Evolutionary conservation across 2,113 vertebrate genomes (phyloP).

Genomic region (Nanger granti): DNA sequence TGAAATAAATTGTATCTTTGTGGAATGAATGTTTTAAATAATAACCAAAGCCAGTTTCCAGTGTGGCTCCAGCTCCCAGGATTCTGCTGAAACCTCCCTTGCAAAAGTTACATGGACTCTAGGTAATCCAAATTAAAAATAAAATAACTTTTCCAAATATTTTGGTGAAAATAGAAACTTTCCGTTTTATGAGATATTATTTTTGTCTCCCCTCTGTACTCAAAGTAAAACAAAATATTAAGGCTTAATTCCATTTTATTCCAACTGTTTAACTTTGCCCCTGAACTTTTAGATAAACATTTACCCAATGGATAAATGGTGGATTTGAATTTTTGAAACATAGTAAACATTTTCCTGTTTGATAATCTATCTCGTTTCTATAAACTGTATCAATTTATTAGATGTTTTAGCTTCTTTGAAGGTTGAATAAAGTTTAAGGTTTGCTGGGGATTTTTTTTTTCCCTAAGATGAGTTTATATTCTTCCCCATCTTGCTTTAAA

Average conservation of each 20-base stretch:
- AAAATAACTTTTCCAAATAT: slow-evolving; percentile 69
- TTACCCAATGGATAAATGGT: slow-evolving; percentile 64
- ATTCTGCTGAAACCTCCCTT: not conserved
- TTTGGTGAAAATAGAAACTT: slow-evolving; percentile 64
- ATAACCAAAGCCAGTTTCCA: slow-evolving; percentile 25
- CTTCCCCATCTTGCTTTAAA: not conserved
- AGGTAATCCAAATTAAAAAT: slow-evolving; percentile 53
- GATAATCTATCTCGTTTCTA: slow-evolving; percentile 52
- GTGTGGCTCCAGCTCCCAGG: not conserved
- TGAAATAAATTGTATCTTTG: slow-evolving; percentile 41
- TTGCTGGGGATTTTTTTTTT: not conserved
- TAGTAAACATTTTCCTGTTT: slow-evolving; percentile 60
- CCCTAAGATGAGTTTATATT: not conserved
- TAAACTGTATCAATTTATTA: slow-evolving; percentile 62
- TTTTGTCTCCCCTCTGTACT: slow-evolving; percentile 66
- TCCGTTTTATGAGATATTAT: slow-evolving; percentile 67
- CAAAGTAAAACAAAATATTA: slow-evolving; percentile 75
- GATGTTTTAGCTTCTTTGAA: slow-evolving; percentile 39
- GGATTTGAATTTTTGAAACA: slow-evolving; percentile 43
- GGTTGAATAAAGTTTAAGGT: slow-evolving; percentile 50
- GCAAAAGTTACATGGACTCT: not conserved
- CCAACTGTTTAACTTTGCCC: slow-evolving; percentile 72
- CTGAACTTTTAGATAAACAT: slow-evolving; percentile 69
- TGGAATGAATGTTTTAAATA: slow-evolving; percentile 54
- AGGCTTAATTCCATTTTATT: slow-evolving; percentile 77